These are phyloP conservation scores for Oligia latruncula DNA, from an alignment of 2,888 invertebrate species.

Conservation along the genomic window DNA sequence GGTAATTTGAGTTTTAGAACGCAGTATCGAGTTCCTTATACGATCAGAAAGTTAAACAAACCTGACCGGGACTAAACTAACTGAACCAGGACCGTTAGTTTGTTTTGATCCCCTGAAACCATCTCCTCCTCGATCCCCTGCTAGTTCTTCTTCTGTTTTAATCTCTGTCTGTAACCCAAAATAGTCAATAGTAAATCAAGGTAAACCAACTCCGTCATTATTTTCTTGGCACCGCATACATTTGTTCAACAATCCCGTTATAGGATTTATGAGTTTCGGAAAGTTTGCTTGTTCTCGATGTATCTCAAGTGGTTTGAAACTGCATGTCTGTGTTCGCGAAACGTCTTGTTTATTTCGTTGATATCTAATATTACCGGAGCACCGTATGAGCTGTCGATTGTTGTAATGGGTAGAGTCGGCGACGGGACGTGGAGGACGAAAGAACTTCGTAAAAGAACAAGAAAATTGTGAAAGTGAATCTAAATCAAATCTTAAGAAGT, in stretches of 20 bases:
- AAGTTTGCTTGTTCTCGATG: constrained; percentile 27
- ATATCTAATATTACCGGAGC: constrained; percentile 1
- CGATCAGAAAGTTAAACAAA: no score
- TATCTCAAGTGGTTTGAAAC: constrained; percentile 25
- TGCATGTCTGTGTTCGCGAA: constrained; percentile 34
- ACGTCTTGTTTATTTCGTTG: constrained; percentile 18
- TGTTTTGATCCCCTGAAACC: no score
- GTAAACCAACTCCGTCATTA: not conserved
- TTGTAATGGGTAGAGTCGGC: not conserved
- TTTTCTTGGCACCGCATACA: constrained; percentile 33
- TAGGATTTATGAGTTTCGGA: constrained; percentile 31
- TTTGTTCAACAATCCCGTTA: constrained; percentile 9
- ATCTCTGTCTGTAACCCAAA: not conserved
- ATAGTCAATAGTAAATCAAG: not conserved
- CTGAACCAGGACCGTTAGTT: no score
- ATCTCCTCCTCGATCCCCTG: no score
- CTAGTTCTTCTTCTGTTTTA: no score
- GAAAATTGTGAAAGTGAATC: not conserved
- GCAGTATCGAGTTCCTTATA: no score
- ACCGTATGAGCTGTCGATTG: not conserved
- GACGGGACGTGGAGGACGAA: no score
- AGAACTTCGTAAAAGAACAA: not conserved
- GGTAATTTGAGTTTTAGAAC: no score
- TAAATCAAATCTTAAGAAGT: not conserved
- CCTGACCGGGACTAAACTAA: no score